Percentiles rank a stretch among this genome's conserved stretches.
phyloP scores from a whole-genome alignment of 2,888 invertebrate species.

The Cosmorhoe ocellata region DNA sequence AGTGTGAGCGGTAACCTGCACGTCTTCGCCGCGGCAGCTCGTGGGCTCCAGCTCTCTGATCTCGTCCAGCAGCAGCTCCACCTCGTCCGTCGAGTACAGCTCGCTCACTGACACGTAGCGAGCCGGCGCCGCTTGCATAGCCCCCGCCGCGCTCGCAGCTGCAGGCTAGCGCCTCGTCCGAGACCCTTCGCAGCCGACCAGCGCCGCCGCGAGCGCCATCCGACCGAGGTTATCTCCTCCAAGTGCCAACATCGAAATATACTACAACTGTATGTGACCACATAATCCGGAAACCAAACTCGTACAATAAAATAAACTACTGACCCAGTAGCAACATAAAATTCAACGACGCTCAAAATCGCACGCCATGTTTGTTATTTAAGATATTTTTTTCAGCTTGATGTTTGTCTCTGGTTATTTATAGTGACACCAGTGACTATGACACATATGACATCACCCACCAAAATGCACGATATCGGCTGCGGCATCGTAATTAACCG shows the following conservation, averaged over 20 bases:
- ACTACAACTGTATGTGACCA: constrained; percentile 49
- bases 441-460: too few relatives aligned
- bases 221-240: constrained; percentile 51
- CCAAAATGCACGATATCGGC: too few relatives aligned
- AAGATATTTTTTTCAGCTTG: constrained; percentile 47
- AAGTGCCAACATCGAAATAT: constrained; percentile 55
- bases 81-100: constrained; percentile 80
- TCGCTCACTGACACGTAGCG: constrained; percentile 81
- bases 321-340: constrained; percentile 62
- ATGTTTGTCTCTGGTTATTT: constrained; percentile 7
- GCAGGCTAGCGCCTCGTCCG: constrained; percentile 31
- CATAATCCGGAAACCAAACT: constrained; percentile 51
- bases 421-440: too few relatives aligned
- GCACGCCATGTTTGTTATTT: constrained; percentile 79
- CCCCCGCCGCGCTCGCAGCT: constrained; percentile 58
- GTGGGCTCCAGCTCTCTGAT: constrained; percentile 80
- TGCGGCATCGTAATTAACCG: too few relatives aligned
- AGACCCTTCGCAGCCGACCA: constrained; percentile 8
- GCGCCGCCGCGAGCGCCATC: constrained; percentile 12
- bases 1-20: constrained; percentile 66
- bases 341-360: constrained; percentile 51
- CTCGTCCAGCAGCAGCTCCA: constrained; percentile 81
- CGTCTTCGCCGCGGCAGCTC: constrained; percentile 77
- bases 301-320: constrained; percentile 33
- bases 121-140: constrained; percentile 79